These are phyloP conservation scores for Periophthalmodon schlosseri DNA, from an alignment of 2,113 vertebrate species.

Conservation along the genomic window DNA sequence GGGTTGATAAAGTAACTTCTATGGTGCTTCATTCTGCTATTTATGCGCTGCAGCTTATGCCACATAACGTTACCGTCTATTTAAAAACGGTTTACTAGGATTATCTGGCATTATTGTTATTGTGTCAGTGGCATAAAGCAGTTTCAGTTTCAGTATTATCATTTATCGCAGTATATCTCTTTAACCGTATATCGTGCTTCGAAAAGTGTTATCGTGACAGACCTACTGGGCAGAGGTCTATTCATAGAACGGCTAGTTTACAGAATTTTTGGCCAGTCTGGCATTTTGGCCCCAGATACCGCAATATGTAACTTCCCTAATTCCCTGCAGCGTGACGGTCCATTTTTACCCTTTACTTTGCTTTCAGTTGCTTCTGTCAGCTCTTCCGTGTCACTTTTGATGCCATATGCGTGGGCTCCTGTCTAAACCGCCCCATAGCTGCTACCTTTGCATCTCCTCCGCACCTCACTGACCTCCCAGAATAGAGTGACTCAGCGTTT, in stretches of 20 bases:
- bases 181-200: no score
- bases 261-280: background rate
- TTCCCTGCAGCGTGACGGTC: background rate
- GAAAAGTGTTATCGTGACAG: no score
- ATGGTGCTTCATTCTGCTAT: no score
- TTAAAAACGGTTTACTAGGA: no score
- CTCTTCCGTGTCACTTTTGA: conserved; percentile 19
- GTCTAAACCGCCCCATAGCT: conserved; percentile 24
- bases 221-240: no score
- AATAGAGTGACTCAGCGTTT: conserved; percentile 66
- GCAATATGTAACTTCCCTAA: background rate
- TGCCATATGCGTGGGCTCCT: conserved; percentile 37
- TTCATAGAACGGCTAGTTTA: background rate
- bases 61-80: no score
- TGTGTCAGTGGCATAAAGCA: no score
- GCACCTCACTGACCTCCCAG: conserved; percentile 56
- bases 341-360: conserved; percentile 1
- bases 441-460: conserved; percentile 42
- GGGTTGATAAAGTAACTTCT: no score
- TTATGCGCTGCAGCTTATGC: no score
- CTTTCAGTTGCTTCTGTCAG: conserved; percentile 11
- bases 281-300: background rate
- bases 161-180: no score
- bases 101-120: no score
- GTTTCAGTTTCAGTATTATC: no score